Evolutionary conservation across 2,113 vertebrate genomes (phyloP).

Genomic region (Leuciscus idus): DNA sequence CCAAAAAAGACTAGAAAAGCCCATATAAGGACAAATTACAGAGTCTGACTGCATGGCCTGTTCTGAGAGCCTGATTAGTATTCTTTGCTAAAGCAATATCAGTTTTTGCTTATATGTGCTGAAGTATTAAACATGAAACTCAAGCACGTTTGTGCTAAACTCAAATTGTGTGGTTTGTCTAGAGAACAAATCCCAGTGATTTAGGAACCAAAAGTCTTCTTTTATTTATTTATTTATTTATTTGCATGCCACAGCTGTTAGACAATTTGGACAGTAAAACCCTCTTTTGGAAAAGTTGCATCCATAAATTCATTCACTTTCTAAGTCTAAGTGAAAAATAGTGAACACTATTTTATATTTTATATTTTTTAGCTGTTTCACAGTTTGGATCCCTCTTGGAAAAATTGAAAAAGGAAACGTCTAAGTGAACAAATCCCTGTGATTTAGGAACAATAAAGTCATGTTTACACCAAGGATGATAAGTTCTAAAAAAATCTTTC

Average conservation of each 20-base stretch:
- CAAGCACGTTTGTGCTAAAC: background rate
- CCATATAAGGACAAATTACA: conserved; percentile 21
- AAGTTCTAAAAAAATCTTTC: too few relatives aligned
- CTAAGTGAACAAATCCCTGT: too few relatives aligned
- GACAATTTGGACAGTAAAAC: background rate
- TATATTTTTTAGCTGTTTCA: too few relatives aligned
- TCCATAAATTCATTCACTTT: background rate
- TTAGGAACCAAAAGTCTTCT: too few relatives aligned
- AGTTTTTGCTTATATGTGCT: background rate
- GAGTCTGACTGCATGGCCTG: background rate
- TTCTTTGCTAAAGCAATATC: background rate
- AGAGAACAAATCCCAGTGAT: background rate
- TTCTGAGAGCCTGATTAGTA: background rate
- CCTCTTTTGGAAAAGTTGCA: background rate
- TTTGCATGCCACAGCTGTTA: background rate
- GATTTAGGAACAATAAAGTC: too few relatives aligned
- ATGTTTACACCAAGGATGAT: too few relatives aligned
- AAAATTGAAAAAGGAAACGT: too few relatives aligned
- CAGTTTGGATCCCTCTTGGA: too few relatives aligned
- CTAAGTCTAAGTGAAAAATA: too few relatives aligned
- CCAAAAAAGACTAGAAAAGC: background rate
- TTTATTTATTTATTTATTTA: background rate
- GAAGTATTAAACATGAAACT: too few relatives aligned
- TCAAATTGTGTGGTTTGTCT: background rate
- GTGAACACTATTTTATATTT: too few relatives aligned